Conservation (phyloP, 2,113 vertebrate species). For the Dissostichus mawsoni region DNA sequence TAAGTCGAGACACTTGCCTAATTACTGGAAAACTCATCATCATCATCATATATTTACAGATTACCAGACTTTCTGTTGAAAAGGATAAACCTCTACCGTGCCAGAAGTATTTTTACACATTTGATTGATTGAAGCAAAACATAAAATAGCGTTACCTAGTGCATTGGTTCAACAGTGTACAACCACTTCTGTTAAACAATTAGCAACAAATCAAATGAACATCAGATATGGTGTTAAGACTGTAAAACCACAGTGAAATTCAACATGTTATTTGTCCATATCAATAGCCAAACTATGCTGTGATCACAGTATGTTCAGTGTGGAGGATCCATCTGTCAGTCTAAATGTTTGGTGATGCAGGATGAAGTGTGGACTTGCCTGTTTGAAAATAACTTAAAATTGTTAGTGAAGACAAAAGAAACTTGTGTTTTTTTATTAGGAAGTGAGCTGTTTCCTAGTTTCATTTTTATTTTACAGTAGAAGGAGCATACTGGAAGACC, state of each 20-base stretch:
- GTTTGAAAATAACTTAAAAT: slow-evolving; percentile 6
- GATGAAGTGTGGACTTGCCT: slow-evolving; percentile 16
- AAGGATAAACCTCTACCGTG: neutral
- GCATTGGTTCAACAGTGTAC: neutral
- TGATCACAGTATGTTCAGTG: slow-evolving; percentile 13
- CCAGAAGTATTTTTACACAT: neutral
- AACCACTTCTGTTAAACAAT: neutral
- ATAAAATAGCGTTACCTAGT: neutral
- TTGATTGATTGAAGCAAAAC: neutral
- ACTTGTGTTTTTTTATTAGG: too few relatives aligned
- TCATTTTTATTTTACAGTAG: too few relatives aligned
- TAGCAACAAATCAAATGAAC: neutral
- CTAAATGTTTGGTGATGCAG: slow-evolving; percentile 24
- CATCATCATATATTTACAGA: too few relatives aligned
- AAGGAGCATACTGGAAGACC: too few relatives aligned
- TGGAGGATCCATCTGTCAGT: slow-evolving; percentile 50
- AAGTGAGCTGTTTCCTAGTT: too few relatives aligned
- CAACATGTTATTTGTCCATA: slow-evolving; percentile 1
- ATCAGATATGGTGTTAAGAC: neutral
- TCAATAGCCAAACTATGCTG: slow-evolving; percentile 30
- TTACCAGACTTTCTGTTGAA: too few relatives aligned
- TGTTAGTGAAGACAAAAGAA: too few relatives aligned
- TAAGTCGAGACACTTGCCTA: too few relatives aligned
- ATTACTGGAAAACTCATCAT: neutral
- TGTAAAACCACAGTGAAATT: neutral